Evolutionary conservation across 2,113 vertebrate genomes (phyloP), one percentile per base, ranked within the genome.

Genomic region (Archocentrus centrarchus): DNA sequence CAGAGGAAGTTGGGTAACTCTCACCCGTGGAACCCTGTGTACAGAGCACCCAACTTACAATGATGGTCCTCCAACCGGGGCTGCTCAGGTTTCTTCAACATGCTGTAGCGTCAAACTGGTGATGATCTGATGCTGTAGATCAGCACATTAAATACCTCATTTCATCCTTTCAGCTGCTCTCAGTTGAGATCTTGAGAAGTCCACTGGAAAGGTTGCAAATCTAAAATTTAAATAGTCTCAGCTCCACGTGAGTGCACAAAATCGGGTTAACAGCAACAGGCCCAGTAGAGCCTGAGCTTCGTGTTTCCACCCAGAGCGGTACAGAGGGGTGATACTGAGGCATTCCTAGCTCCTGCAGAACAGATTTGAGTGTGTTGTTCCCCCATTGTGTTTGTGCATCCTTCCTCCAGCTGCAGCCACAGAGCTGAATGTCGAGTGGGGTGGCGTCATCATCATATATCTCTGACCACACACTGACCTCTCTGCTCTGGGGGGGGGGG

Each of bases 41-140:
- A 78, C 84, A 82, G 73, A 80, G 80, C 77, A 30, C 44, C 84
- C 85, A 53, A 81, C 76, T 85, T 53, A 75, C 82, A 80, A 77
- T 66, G 76, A 75, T 75, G 60, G 66, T 84, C 91, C 90, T 80
- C 81, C 90, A 73, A 61, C 50, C 27, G 32, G 39, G 83, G 57
- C 68, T 14, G 2, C 89, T 93, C 90, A 66, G 75, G 68, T 90
- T 78, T 83, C 78, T 57, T 24, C 60, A 60, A 77, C 61, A 81
- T 57, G 50, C 86, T 85, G 85, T 83, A 84, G 80, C 77, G 64
- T 88, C 77, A 63, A 84, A 89, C 86, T 83, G 79, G 58, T 79
- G 81, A 79, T 11, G 80, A 89, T 80, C 53, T 32, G 88, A 89
- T 92, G 92, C 90, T 93, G 89, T 92, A 79, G 93, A 94, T 90